Percentiles rank a stretch among this genome's conserved stretches.
phyloP scores from a whole-genome alignment of 2,797 vertebrate species.

The Austrolebias charrua region DNA sequence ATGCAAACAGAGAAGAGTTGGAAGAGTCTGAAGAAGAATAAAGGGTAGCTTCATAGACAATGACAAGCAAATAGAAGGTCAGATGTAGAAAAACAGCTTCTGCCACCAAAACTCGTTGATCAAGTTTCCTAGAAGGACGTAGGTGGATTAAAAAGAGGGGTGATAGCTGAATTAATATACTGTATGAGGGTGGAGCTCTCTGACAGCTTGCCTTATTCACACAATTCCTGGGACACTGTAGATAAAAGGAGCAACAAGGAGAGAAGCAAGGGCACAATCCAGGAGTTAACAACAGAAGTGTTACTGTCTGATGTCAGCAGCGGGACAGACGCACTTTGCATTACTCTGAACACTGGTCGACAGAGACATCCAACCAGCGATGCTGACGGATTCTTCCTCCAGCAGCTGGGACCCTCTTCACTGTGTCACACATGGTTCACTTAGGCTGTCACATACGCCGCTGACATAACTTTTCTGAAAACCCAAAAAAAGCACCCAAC shows the following conservation, averaged over 20 bases:
- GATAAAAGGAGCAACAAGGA: conserved; percentile 2
- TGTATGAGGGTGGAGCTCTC: conserved; percentile 16
- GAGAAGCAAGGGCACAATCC: conserved; percentile 29
- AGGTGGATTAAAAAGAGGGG: conserved; percentile 29
- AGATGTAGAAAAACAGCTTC: conserved; percentile 11
- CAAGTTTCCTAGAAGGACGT: conserved; percentile 39
- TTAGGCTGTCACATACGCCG: conserved; percentile 4
- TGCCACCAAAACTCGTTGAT: conserved; percentile 24
- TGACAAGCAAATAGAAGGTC: conserved; percentile 21
- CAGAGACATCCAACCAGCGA: conserved; percentile 19
- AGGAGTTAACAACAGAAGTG: conserved; percentile 32
- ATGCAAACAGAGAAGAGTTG: conserved; percentile 7
- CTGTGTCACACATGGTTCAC: conserved; percentile 11
- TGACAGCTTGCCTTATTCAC: conserved; percentile 31
- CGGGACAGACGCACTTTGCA: conserved; percentile 10
- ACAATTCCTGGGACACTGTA: conserved; percentile 20
- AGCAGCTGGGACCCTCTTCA: conserved; percentile 26
- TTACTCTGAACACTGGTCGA: conserved; percentile 24
- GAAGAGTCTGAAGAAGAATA: background rate
- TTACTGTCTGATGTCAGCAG: conserved; percentile 27
- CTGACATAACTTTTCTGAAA: conserved; percentile 6
- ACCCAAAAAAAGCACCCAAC: background rate
- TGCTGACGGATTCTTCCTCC: conserved; percentile 13
- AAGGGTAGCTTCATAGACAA: conserved; percentile 2
- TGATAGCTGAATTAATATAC: conserved; percentile 18